A percentile compares a stretch with the other conserved stretches of the same genome.
Evolutionary conservation across 1,140 invertebrate genomes (phyloP).

Genomic region (Alviniconcha marisindica): DNA sequence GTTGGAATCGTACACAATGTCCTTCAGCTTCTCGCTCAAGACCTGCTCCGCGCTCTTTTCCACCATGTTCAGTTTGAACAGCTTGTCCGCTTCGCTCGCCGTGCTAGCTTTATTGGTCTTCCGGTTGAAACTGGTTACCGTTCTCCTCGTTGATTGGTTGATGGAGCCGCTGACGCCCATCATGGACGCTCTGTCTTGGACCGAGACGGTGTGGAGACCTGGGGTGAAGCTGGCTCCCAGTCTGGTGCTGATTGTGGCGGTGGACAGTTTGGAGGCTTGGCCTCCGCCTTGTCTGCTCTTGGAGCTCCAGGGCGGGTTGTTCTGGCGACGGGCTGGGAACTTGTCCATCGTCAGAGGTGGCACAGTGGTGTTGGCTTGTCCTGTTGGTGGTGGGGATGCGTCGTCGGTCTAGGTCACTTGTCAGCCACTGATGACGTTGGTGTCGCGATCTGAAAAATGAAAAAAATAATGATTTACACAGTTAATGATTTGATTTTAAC

Average conservation of each 20-base stretch:
- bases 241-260: background rate
- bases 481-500: too few species aligned
- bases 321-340: slow-evolving; percentile 6
- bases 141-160: background rate
- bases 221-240: background rate
- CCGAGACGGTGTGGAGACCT: background rate
- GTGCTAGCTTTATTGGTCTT: background rate
- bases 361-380: too few species aligned
- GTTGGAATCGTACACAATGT: slow-evolving; percentile 60
- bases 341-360: background rate
- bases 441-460: too few species aligned
- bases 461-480: too few species aligned
- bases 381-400: too few species aligned
- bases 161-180: background rate
- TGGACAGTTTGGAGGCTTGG: background rate
- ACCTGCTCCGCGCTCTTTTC: slow-evolving; percentile 62
- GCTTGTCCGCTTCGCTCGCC: slow-evolving; percentile 40
- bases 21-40: slow-evolving; percentile 56
- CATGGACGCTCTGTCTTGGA: background rate
- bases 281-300: background rate
- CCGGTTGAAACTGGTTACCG: background rate
- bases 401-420: too few species aligned
- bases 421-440: too few species aligned
- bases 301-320: background rate
- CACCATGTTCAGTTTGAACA: slow-evolving; percentile 54